Percentiles rank a stretch among this genome's conserved stretches.
phyloP scores from a whole-genome alignment of 1,140 invertebrate genomes.

The Drosophila subobscura region DNA sequence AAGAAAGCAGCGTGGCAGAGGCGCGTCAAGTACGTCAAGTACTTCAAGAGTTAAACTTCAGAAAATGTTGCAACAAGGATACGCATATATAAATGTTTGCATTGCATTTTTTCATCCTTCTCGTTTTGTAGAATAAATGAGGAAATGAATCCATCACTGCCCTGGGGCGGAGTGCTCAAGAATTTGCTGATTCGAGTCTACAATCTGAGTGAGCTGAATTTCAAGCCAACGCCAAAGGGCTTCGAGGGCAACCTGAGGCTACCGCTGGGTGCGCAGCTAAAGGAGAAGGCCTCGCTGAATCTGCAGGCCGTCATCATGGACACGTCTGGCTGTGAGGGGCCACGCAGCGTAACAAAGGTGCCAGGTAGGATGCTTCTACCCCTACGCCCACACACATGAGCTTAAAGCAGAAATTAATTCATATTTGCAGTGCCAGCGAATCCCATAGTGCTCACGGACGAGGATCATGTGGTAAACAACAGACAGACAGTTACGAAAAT shows the following conservation, averaged over 20 bases:
- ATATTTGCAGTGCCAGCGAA: conserved; percentile 49
- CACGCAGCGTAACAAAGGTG: conserved; percentile 52
- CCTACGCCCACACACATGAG: background rate
- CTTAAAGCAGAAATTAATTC: background rate
- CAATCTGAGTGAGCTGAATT: conserved; percentile 56
- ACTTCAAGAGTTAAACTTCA: too few species aligned
- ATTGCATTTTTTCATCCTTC: background rate
- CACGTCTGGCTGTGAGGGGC: conserved; percentile 57
- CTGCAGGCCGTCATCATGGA: conserved; percentile 71
- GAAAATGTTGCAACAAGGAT: background rate
- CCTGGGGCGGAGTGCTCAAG: conserved; percentile 70
- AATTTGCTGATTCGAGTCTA: conserved; percentile 55
- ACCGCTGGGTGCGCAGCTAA: conserved; percentile 50
- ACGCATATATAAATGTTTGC: background rate
- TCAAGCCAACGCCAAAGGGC: conserved; percentile 48
- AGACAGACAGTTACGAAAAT: too few species aligned
- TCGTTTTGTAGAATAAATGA: conserved; percentile 63
- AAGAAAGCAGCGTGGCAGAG: too few species aligned
- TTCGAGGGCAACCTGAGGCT: conserved; percentile 54
- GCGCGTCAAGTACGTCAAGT: too few species aligned
- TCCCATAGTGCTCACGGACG: conserved; percentile 36
- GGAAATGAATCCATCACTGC: conserved; percentile 71
- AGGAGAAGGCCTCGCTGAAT: conserved; percentile 68
- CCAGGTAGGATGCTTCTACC: conserved; percentile 41
- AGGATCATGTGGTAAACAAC: conserved; percentile 50